Evolutionary conservation across 2,888 invertebrate genomes (phyloP), one percentile per base, ranked within the genome.

Genomic region (Troides aeacus): DNA sequence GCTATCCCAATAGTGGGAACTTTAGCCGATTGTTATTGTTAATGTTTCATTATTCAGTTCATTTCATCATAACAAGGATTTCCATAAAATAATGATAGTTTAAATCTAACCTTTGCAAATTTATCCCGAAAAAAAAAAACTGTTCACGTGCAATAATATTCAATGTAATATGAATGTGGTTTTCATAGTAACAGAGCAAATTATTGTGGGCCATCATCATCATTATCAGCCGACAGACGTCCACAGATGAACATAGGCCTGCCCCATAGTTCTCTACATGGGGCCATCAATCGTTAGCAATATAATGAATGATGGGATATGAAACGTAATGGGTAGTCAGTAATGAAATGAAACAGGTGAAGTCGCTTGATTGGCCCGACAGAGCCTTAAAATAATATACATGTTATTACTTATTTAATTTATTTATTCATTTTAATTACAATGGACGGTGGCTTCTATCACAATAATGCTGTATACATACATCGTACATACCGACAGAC

Each of bases 371-470:
- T 36, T 56, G 18, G 23, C 50, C 56, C n/a, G 30, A 24, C 21
- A 23, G 21, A n/a, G 23, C 17, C 56, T 60, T 60, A 59, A 59
- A 68, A 64, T 60, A 69, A 69, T 30, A 61, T 42, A 61, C 39
- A 61, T 56, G 24, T 24, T 64, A 36, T 7, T 64, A 64, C 21
- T 59, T 65, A 57, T 66, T 61, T 17, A 58, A 69, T 57, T 60
- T 72, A 64, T 39, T 39, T 39, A 39, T 39, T 50, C 17, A 2
- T 69, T 73, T 67, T 74, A 66, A 70, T 73, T 74, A 67, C 66
- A 71, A 64, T 68, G 74, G 75, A 75, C 77, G 77, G 77, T 77
- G 75, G 74, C 71, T 66, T 61, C 68, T 76, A 75, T 77, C 75
- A 77, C 76, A 75, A 72, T 66, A 67, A 53, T 24, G 23, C 39